Evolutionary conservation across 2,888 invertebrate genomes (phyloP).

Genomic region (Ariolimax columbianus): DNA sequence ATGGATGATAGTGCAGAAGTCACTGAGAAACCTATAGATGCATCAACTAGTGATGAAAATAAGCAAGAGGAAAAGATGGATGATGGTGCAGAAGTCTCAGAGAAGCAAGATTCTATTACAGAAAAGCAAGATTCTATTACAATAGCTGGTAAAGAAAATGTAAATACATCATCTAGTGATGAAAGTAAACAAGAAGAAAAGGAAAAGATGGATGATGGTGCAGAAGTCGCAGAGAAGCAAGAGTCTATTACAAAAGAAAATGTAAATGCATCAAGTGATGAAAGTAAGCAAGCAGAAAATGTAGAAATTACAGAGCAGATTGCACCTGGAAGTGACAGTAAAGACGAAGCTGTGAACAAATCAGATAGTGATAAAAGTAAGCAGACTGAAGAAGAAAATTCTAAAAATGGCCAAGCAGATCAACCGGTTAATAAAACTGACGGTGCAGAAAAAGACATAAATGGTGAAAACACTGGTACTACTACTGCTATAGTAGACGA

Average conservation of each 20-base stretch:
- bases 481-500: neutral
- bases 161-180: neutral
- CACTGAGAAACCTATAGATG: neutral
- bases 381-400: neutral
- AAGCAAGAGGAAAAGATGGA: conserved; percentile 5
- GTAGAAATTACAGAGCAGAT: neutral
- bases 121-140: neutral
- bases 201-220: neutral
- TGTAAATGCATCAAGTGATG: neutral
- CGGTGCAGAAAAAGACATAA: neutral
- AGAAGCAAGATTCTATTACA: neutral
- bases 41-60: neutral
- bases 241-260: neutral
- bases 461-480: neutral
- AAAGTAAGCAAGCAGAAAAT: neutral
- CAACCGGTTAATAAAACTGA: neutral
- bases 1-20: neutral
- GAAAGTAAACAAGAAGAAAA: neutral
- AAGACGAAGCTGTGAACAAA: neutral
- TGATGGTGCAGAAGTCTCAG: neutral
- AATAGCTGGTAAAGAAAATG: neutral
- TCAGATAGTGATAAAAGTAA: neutral
- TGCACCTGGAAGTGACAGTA: neutral
- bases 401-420: neutral
- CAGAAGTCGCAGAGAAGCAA: neutral